A percentile compares a stretch with the other conserved stretches of the same genome.
phyloP scores from a whole-genome alignment of 2,797 vertebrate species.

The Erethizon dorsatum region DNA sequence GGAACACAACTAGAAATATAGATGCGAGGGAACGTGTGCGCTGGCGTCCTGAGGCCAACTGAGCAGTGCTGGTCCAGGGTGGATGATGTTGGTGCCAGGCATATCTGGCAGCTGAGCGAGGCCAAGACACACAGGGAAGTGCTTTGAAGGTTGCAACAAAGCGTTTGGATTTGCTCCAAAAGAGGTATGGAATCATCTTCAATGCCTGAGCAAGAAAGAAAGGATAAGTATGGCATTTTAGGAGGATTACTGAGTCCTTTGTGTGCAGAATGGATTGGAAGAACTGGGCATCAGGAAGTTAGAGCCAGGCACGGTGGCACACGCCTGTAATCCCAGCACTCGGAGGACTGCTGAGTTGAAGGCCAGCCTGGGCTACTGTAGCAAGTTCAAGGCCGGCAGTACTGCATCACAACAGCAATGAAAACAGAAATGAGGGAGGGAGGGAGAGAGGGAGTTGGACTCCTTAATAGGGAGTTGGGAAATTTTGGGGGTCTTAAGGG shows the following conservation, averaged over 20 bases:
- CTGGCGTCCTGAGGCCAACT: not conserved
- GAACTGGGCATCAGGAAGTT: conserved; percentile 24
- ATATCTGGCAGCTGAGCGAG: not conserved
- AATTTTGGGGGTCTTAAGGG: conserved; percentile 42
- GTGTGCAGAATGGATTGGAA: conserved; percentile 16
- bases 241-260: conserved; percentile 47
- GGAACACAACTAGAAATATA: not conserved
- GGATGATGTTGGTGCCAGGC: not conserved
- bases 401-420: too few relatives aligned
- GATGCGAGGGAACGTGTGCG: not conserved
- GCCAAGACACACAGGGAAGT: not conserved
- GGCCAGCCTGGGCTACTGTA: not conserved
- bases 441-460: not conserved
- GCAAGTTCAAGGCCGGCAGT: not conserved
- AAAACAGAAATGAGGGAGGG: not conserved
- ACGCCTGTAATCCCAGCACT: not conserved
- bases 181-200: not conserved
- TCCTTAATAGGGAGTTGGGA: not conserved
- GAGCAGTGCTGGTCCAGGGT: not conserved
- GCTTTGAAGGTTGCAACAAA: not conserved
- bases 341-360: not conserved
- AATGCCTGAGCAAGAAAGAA: conserved; percentile 57
- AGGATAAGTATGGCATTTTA: conserved; percentile 37
- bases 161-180: conserved; percentile 12
- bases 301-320: not conserved